phyloP scores from a whole-genome alignment of 2,113 vertebrate species.

The Ornithorhynchus anatinus region DNA sequence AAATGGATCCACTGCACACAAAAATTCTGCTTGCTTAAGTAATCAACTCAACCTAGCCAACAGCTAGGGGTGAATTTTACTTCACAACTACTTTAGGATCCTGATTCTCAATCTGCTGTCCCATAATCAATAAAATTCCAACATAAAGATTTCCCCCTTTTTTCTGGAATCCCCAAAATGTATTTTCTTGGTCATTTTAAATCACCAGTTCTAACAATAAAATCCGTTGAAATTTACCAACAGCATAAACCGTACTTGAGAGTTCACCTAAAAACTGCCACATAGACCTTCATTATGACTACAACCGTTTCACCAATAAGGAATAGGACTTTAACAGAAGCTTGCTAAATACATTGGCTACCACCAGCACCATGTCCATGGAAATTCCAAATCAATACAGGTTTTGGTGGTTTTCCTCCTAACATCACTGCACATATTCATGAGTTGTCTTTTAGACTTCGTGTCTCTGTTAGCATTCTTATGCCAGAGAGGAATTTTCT shows the following conservation, averaged over 20 bases:
- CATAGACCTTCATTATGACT: not conserved
- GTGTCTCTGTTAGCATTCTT: too few relatives aligned
- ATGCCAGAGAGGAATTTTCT: too few relatives aligned
- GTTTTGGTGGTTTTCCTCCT: not conserved
- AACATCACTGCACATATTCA: not conserved
- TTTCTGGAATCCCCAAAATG: conserved; percentile 13
- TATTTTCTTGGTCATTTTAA: conserved; percentile 10
- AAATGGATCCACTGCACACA: not conserved
- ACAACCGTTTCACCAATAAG: not conserved
- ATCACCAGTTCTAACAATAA: conserved; percentile 6
- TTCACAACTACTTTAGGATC: not conserved
- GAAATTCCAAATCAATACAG: not conserved
- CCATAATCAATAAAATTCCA: not conserved
- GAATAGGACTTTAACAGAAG: not conserved
- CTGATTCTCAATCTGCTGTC: not conserved
- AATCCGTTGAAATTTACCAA: not conserved
- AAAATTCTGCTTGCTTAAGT: not conserved
- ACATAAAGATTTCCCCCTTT: not conserved
- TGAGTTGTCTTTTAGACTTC: too few relatives aligned
- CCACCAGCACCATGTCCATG: not conserved
- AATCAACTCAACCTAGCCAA: not conserved
- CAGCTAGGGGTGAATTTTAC: not conserved
- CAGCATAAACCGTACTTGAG: not conserved
- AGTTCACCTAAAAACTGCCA: not conserved
- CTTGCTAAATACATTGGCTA: not conserved